phyloP scores from a whole-genome alignment of 2,797 vertebrate genomes.

The Muscicapa comitata region DNA sequence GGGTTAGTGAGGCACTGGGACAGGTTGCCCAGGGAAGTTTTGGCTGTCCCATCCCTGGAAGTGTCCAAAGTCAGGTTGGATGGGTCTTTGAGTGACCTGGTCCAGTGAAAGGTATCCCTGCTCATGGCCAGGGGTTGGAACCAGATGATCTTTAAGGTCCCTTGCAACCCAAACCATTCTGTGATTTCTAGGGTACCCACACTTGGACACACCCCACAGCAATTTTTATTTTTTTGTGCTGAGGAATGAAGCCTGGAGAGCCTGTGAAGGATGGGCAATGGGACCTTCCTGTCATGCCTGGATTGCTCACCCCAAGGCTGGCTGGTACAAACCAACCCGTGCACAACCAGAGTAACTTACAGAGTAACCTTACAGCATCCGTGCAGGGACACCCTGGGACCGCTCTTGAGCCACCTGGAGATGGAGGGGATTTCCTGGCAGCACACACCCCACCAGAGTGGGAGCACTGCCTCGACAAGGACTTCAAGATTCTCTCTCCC shows the following conservation, averaged over 20 bases:
- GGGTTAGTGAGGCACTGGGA: too few relatives aligned
- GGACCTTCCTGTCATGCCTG: background rate
- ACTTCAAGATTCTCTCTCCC: background rate
- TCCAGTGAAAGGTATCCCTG: background rate
- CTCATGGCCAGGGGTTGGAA: background rate
- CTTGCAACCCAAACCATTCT: background rate
- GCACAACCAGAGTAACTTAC: background rate
- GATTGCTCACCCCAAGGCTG: background rate
- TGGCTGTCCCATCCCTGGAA: background rate
- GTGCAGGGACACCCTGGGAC: fast-evolving
- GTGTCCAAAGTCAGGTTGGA: background rate
- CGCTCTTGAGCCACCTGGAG: background rate
- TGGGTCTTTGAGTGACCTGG: background rate
- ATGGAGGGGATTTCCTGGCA: background rate
- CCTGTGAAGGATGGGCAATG: background rate
- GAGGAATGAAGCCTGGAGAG: background rate
- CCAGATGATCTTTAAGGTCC: background rate
- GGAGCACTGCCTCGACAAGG: background rate
- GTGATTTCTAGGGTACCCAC: background rate
- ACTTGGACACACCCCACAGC: fast-evolving
- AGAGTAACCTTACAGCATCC: fast-evolving
- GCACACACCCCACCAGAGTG: too few relatives aligned
- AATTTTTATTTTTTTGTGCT: background rate
- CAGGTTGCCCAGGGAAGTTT: background rate
- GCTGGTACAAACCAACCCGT: background rate